Conservation (phyloP, 1,140 invertebrate genomes). For the Pectinophora gossypiella region DNA sequence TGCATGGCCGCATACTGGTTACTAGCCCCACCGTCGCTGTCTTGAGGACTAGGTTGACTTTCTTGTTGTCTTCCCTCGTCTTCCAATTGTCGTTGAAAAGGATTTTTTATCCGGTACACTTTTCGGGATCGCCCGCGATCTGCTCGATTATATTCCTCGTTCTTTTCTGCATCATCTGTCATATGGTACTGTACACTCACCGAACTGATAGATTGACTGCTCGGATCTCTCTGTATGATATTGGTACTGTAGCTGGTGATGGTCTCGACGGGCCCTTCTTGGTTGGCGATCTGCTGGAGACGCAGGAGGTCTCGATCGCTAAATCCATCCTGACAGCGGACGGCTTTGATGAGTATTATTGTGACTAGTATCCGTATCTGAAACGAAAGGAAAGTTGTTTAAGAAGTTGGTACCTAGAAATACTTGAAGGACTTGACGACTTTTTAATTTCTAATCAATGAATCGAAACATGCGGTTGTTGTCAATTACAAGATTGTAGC, state of each 20-base stretch:
- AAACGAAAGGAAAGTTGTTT: conserved; percentile 33
- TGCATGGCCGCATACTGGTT: conserved; percentile 66
- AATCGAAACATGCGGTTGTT: not conserved
- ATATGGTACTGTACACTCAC: conserved; percentile 49
- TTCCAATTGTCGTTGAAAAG: conserved; percentile 47
- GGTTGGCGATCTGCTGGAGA: conserved; percentile 41
- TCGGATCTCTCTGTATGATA: conserved; percentile 46
- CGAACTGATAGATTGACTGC: conserved; percentile 44
- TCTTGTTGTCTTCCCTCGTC: conserved; percentile 33
- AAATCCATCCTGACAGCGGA: conserved; percentile 57
- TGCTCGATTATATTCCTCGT: conserved; percentile 43
- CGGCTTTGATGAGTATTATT: conserved; percentile 40
- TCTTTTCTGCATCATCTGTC: conserved; percentile 43
- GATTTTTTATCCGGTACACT: conserved; percentile 64
- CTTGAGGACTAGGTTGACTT: conserved; percentile 31
- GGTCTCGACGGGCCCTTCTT: conserved; percentile 42
- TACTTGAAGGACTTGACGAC: no score
- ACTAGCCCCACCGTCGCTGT: conserved; percentile 61
- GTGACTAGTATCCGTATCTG: conserved; percentile 69
- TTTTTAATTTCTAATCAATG: no score
- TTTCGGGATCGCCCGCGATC: conserved; percentile 44
- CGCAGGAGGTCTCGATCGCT: conserved; percentile 52
- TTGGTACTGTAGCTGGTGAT: conserved; percentile 49
- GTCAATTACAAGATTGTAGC: not conserved
- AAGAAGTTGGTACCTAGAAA: not conserved